These are phyloP conservation scores for Apostichopus japonicus DNA, from an alignment of 35 echinoderm and acorn worm genomes.

Conservation along the genomic window DNA sequence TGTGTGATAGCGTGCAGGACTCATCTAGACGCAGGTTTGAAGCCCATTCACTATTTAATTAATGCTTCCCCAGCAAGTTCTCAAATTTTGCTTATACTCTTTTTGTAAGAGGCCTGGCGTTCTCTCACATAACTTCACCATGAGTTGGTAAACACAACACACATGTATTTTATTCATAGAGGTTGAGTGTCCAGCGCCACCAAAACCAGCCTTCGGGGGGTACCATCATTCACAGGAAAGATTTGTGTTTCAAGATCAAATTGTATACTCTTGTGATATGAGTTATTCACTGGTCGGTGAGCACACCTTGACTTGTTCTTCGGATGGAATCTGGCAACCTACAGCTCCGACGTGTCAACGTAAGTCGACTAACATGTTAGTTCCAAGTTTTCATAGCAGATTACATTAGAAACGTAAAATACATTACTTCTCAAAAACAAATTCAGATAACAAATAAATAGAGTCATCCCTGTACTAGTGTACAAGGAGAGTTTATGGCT, in stretches of 20 bases:
- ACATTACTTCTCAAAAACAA: not conserved
- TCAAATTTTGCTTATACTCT: not conserved
- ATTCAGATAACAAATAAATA: not conserved
- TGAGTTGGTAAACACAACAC: too few relatives aligned
- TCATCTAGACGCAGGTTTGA: not conserved
- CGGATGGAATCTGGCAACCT: slow-evolving; percentile 3
- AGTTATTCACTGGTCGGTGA: not conserved
- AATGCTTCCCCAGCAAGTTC: not conserved
- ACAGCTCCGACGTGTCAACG: slow-evolving; percentile 20
- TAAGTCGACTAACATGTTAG: not conserved
- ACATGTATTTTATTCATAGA: not conserved
- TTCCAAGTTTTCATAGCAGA: too few relatives aligned
- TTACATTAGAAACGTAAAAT: too few relatives aligned
- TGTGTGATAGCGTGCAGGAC: not conserved
- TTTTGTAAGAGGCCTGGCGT: not conserved
- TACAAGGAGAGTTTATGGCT: not conserved
- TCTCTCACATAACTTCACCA: not conserved
- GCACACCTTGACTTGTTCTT: not conserved
- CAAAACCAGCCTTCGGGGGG: slow-evolving; percentile 9
- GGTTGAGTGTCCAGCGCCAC: slow-evolving; percentile 1
- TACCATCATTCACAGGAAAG: not conserved
- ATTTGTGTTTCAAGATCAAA: not conserved
- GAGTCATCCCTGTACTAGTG: too few relatives aligned
- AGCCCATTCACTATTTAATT: not conserved
- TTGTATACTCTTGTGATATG: not conserved